Evolutionary conservation across 2,888 invertebrate species (phyloP).

Genomic region (Acleris literana): DNA sequence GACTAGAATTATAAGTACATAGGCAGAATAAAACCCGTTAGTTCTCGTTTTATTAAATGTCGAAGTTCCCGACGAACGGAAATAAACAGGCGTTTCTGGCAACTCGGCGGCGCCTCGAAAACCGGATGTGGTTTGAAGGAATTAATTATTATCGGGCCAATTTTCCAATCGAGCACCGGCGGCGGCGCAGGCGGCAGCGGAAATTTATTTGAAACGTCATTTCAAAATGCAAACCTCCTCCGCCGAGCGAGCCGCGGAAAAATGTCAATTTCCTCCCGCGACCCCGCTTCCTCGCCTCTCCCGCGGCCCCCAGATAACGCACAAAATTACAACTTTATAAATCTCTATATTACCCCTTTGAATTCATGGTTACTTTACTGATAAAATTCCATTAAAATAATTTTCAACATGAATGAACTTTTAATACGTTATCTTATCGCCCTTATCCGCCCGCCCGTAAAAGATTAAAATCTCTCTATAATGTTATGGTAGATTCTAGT

Average conservation of each 20-base stretch:
- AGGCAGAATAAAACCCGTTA: slow-evolving; percentile 8
- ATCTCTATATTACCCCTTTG: neutral
- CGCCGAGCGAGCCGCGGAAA: slow-evolving; percentile 53
- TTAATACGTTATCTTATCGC: too few relatives aligned
- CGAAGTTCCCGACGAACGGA: slow-evolving; percentile 41
- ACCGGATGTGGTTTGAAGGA: slow-evolving; percentile 63
- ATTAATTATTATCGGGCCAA: slow-evolving; percentile 79
- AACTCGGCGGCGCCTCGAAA: slow-evolving; percentile 47
- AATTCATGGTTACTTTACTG: neutral
- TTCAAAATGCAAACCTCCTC: slow-evolving; percentile 66
- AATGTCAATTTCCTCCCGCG: slow-evolving; percentile 64
- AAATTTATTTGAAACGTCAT: slow-evolving; percentile 80
- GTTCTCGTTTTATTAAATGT: slow-evolving; percentile 17
- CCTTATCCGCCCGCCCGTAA: too few relatives aligned
- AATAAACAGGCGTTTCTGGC: slow-evolving; percentile 47
- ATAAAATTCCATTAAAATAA: neutral
- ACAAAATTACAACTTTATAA: slow-evolving; percentile 11
- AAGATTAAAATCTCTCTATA: too few relatives aligned
- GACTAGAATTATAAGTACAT: neutral
- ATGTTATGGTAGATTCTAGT: too few relatives aligned
- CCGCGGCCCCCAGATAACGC: slow-evolving; percentile 27
- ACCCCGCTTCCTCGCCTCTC: slow-evolving; percentile 36
- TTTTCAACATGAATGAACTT: neutral
- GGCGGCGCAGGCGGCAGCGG: slow-evolving; percentile 59
- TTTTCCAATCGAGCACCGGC: slow-evolving; percentile 75